A percentile compares a stretch with the other conserved stretches of the same genome.
Evolutionary conservation across 2,888 invertebrate species (phyloP).

Genomic region (Podotricha telesiphe): DNA sequence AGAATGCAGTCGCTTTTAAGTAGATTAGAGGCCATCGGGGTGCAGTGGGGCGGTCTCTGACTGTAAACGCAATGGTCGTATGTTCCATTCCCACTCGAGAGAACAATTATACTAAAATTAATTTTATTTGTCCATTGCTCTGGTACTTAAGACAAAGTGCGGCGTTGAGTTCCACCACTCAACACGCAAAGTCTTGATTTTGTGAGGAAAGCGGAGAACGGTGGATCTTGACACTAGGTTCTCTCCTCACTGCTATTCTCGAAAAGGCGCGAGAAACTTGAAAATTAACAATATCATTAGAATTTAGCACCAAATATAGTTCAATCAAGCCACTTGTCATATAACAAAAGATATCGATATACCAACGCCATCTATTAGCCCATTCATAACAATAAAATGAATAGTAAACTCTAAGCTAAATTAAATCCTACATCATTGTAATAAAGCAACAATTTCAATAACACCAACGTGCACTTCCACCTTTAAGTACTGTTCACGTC

Average conservation of each 20-base stretch:
- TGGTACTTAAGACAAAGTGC: too few species aligned
- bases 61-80: too few species aligned
- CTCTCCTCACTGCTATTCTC: too few species aligned
- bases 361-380: constrained; percentile 69
- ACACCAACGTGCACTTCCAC: constrained; percentile 69
- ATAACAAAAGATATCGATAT: constrained; percentile 54
- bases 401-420: constrained; percentile 48
- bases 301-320: constrained; percentile 10
- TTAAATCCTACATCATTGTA: constrained; percentile 58
- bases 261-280: too few species aligned
- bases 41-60: too few species aligned
- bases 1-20: not conserved
- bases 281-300: constrained; percentile 8
- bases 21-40: too few species aligned
- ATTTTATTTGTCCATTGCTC: too few species aligned
- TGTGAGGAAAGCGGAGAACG: too few species aligned
- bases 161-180: not conserved
- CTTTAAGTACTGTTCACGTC: constrained; percentile 60
- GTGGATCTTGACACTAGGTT: too few species aligned
- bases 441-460: constrained; percentile 71
- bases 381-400: constrained; percentile 52
- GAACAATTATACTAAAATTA: too few species aligned
- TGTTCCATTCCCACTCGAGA: too few species aligned
- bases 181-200: too few species aligned
- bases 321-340: constrained; percentile 43